These are phyloP conservation scores for Oreochromis mossambicus DNA, from an alignment of 2,797 vertebrate genomes.

Conservation along the genomic window DNA sequence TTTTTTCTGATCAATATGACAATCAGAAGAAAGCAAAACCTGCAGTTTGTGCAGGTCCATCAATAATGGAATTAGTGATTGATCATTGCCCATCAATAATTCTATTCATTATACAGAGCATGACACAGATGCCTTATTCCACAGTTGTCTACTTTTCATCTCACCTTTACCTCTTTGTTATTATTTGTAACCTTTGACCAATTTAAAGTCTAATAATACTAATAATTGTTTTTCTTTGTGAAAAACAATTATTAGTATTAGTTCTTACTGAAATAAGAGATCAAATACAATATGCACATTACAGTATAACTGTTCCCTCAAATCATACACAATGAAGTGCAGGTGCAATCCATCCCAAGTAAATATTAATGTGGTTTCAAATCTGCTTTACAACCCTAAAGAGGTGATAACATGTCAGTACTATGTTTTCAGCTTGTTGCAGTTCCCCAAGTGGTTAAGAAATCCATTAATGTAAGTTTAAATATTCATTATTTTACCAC, in stretches of 20 bases:
- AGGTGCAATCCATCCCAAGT: neutral
- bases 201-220: neutral
- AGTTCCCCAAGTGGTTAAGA: neutral
- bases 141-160: neutral
- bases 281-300: neutral
- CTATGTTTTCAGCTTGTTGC: neutral
- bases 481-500: neutral
- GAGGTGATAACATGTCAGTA: neutral
- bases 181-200: neutral
- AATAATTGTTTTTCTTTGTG: neutral
- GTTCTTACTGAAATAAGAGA: neutral
- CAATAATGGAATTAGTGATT: neutral
- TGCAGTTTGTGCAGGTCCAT: neutral
- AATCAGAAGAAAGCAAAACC: neutral
- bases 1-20: neutral
- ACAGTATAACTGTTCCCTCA: neutral
- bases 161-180: neutral
- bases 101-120: neutral
- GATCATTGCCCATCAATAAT: fast-evolving
- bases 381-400: neutral
- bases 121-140: neutral
- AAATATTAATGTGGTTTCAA: neutral
- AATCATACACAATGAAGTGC: neutral
- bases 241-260: neutral
- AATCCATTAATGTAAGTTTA: neutral